phyloP scores from a whole-genome alignment of 2,797 vertebrate genomes.

The Poeciliopsis presidionis region DNA sequence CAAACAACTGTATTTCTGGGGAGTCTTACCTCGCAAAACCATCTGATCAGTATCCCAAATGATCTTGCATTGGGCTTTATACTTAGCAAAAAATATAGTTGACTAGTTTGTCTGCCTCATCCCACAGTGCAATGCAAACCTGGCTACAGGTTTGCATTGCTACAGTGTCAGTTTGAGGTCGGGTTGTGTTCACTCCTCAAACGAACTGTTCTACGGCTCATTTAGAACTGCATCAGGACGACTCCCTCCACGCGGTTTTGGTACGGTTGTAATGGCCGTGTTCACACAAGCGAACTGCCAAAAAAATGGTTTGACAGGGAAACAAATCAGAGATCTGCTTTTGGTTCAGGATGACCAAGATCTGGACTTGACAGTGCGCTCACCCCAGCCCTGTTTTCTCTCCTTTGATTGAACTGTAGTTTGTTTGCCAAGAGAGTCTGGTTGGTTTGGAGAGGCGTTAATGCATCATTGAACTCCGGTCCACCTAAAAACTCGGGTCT shows the following conservation, averaged over 20 bases:
- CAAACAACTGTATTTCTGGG: no score
- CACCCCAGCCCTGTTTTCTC: no score
- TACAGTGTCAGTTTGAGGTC: neutral
- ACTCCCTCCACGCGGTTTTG: neutral
- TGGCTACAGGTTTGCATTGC: no score
- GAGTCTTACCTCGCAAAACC: no score
- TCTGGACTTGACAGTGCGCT: slow-evolving; percentile 10
- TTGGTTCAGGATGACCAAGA: slow-evolving; percentile 20
- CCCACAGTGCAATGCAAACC: neutral
- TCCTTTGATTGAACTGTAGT: neutral
- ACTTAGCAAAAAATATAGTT: neutral
- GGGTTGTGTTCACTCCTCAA: neutral
- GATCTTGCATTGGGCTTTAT: neutral
- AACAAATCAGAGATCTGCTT: slow-evolving; percentile 3
- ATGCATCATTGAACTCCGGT: neutral
- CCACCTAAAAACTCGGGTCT: no score
- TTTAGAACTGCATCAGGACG: neutral
- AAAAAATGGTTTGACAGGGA: no score
- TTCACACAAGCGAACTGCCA: neutral
- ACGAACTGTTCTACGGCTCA: neutral
- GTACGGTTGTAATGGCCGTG: neutral
- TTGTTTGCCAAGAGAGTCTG: neutral
- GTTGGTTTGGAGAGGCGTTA: neutral
- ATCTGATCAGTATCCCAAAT: neutral
- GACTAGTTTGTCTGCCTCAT: neutral